These are phyloP conservation scores for Tetragnatha montana DNA, from an alignment of 2,888 invertebrate genomes.

Conservation along the genomic window DNA sequence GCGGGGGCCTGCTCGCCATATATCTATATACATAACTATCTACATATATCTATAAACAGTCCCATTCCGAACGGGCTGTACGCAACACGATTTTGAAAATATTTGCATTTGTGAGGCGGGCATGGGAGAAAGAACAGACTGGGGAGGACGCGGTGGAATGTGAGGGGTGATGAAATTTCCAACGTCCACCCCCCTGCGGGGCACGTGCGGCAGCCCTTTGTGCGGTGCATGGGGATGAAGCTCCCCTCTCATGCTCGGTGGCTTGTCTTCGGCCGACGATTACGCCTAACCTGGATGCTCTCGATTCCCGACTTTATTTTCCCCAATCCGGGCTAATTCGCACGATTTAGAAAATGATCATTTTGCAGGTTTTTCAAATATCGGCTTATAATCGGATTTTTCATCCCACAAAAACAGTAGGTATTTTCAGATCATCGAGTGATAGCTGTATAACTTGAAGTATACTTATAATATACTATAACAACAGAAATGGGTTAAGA, in stretches of 20 bases:
- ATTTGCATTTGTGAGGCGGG: constrained; percentile 66
- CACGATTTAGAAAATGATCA: too few relatives aligned
- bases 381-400: too few relatives aligned
- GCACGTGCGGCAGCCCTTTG: constrained; percentile 57
- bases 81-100: constrained; percentile 66
- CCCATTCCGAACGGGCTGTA: constrained; percentile 31
- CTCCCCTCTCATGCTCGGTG: constrained; percentile 12
- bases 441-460: too few relatives aligned
- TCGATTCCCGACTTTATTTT: too few relatives aligned
- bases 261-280: constrained; percentile 8
- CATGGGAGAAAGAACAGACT: constrained; percentile 62
- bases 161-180: constrained; percentile 59
- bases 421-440: too few relatives aligned
- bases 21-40: constrained; percentile 30
- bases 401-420: too few relatives aligned
- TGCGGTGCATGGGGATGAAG: constrained; percentile 55
- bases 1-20: background rate
- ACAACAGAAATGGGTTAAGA: too few relatives aligned
- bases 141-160: constrained; percentile 62
- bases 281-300: background rate
- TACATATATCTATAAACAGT: constrained; percentile 29
- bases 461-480: too few relatives aligned
- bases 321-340: too few relatives aligned
- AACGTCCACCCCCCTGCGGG: constrained; percentile 32
- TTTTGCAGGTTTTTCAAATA: too few relatives aligned